Base-by-base conservation (phyloP, 1,140 invertebrate genomes). In the Calliphora vicina region DNA sequence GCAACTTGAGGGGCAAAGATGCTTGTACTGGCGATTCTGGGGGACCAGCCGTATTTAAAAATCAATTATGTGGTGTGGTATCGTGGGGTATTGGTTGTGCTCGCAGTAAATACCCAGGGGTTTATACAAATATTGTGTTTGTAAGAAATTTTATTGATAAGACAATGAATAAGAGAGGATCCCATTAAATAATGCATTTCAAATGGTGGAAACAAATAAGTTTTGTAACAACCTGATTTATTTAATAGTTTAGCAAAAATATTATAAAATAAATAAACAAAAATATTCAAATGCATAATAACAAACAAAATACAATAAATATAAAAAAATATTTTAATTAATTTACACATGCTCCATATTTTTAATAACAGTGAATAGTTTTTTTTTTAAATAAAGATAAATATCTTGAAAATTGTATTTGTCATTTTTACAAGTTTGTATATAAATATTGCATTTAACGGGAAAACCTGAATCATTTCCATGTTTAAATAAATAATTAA, bases 21-120 rank as follows among this genome's bases (percentile, higher is more conserved):
- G 85, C 88, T 0, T 89, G 88, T 26, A 84, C 85, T 20, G 89
- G 84, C 12, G 88, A 89, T 35, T 89, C 88, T 9, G 88, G 88
- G 17, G 88, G 88, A 74, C 88, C 88, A 6, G 17, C 88, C 29
- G 80, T 87, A 9, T 84, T 81, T 76, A 1, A 71, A 0, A 84
- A 81, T 8, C 85, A 88, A 73, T 43, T 89, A 8, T 89, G 88
- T 17, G 88, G 88, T 27, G 85, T 89, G 23, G 87, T 89, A 4
- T 89, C 88, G 1, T 89, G 85, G 78, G 88, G 88, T 23, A 84
- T 87, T 10, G 83, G 88, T 20, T 89, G 88, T 71, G 88, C 88
- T n/a, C 85, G 84, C 27, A 9, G 15, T 9, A 85, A 82, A 17
- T 87, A 50, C 82, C 86, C 88, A 0, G 88, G 88, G 10, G 88